Conservation (phyloP, 2,113 vertebrate genomes). For the Colaptes auratus region DNA sequence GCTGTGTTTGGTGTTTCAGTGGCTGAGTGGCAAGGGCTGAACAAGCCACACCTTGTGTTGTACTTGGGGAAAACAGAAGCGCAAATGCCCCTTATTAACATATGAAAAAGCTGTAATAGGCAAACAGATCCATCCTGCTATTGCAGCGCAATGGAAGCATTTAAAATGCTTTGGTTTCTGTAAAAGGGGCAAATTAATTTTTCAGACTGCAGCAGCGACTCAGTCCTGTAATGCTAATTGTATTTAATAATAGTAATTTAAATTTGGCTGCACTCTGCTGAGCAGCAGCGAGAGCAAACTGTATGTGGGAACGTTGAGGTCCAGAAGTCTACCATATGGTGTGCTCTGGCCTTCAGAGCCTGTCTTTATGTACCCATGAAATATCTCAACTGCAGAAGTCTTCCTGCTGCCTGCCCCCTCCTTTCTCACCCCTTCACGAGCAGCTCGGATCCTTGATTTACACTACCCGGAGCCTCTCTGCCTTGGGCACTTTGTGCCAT, state of each 20-base stretch:
- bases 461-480: neutral
- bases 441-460: neutral
- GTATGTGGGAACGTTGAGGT: neutral
- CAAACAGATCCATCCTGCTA: conserved; percentile 20
- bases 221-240: conserved; percentile 57
- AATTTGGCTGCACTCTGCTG: conserved; percentile 43
- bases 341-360: conserved; percentile 33
- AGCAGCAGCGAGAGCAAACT: conserved; percentile 22
- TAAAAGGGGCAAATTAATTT: conserved; percentile 28
- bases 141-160: conserved; percentile 6
- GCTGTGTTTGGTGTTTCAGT: conserved; percentile 22
- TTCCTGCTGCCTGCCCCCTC: neutral
- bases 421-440: neutral
- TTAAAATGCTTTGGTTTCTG: conserved; percentile 1
- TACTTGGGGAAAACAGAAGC: neutral
- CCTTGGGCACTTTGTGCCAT: conserved; percentile 17
- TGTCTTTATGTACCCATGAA: neutral
- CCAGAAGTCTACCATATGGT: conserved; percentile 54
- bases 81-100: conserved; percentile 33
- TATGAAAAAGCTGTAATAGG: neutral
- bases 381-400: neutral
- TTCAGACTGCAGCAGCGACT: conserved; percentile 30
- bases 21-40: neutral
- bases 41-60: neutral
- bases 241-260: conserved; percentile 66